phyloP scores from a whole-genome alignment of 2,797 vertebrate species.

The Chelon labrosus region DNA sequence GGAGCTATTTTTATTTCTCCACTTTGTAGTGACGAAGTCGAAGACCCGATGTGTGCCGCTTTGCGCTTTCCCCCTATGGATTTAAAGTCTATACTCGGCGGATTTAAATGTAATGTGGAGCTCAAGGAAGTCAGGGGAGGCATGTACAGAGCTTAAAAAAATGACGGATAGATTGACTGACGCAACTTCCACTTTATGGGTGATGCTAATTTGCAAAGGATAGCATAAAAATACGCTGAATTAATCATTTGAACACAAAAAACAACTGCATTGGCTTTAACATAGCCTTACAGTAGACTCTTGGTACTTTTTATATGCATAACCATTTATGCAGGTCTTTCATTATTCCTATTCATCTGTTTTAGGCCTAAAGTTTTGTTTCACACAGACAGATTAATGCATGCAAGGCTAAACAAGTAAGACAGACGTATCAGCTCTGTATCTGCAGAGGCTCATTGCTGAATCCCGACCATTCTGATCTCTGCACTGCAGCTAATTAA shows the following conservation, averaged over 20 bases:
- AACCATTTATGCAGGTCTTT: neutral
- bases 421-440: neutral
- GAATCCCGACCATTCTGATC: slow-evolving; percentile 28
- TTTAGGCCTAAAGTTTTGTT: neutral
- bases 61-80: slow-evolving; percentile 7
- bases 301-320: neutral
- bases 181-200: no score
- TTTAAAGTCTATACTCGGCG: slow-evolving; percentile 1
- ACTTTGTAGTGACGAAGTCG: slow-evolving; percentile 33
- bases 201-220: no score
- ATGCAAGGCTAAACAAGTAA: neutral
- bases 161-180: neutral
- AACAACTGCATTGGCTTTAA: no score
- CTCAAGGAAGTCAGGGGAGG: neutral
- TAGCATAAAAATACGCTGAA: no score
- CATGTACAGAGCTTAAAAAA: neutral
- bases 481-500: slow-evolving; percentile 63
- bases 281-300: no score
- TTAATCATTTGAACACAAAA: neutral
- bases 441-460: slow-evolving; percentile 37
- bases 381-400: neutral
- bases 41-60: slow-evolving; percentile 11
- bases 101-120: slow-evolving; percentile 30
- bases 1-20: slow-evolving; percentile 35
- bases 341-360: neutral